Evolutionary conservation across 2,888 invertebrate species (phyloP), one percentile per base, ranked within the genome.

Genomic region (Pseudococcus longispinus): DNA sequence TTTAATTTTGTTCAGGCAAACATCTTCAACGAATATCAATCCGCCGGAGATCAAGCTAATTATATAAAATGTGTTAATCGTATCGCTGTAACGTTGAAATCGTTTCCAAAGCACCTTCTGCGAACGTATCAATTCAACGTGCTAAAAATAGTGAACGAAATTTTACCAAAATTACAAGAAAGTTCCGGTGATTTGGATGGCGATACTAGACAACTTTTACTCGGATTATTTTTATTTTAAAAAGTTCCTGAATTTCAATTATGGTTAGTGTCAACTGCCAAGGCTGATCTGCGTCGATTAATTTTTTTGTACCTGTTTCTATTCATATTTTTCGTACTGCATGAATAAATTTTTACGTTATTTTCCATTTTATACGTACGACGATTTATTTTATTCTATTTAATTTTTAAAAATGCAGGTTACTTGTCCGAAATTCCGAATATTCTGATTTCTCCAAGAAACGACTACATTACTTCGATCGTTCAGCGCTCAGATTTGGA

Each of bases 101-200:
- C 37, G 5, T 80, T 80, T 23, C 77, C 77, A n/a, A 42, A 80
- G 18, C 37, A 42, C 13, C 77, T 80, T 42, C 20, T 80, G 20
- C 77, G 77, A 80, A 80, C 77, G 20, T 80, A 80, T 29, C 42
- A 80, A 18, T 80, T 80, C 42, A 80, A 80, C 42, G 42, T 42
- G 2, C 9, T 80, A 20, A 80, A 80, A 80, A 42, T 80, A 0
- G 42, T 80, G 2, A 80, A 80, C 26, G 77, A 80, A 42, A 80
- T 80, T 80, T 80, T 80, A 23, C 77, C 77, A 3, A 80, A 80
- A 80, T 13, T 80, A 2, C 13, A 42, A 20, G 77, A 80, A 42
- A 42, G 42, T n/a, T 42, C 77, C 11, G 42, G 11, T 23, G 77
- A 80, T 80, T 80, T 80, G 20, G 77, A 80, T 13, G 77, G 77